Base-by-base conservation (phyloP, 2,888 invertebrate species). In the Cyrtodaria siliqua region DNA sequence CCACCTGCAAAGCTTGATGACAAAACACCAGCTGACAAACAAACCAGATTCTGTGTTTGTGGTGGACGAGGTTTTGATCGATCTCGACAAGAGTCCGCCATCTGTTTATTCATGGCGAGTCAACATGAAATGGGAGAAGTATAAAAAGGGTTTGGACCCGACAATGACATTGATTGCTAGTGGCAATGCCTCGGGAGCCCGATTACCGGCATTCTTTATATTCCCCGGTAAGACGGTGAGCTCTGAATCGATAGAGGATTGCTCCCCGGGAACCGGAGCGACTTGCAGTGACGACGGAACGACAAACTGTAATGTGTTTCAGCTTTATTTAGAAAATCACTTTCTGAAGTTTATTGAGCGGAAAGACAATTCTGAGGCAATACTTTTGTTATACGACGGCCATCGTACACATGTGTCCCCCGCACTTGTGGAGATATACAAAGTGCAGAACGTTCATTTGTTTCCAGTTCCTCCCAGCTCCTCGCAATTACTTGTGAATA, bases 231-330 rank as follows among this genome's bases (percentile, higher is more conserved):
- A 77, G 55, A 80, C 80, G 0, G 80, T 80, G 44, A 77, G 73
- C 23, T 73, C 80, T 16, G 80, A 80, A 38, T 80, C 80, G 1
- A 80, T 80, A 14, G 80, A 80, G 52, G 76, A 80, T 50, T 80
- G 80, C 24, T 73, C 80, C 9, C 80, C 80, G 12, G 80, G 80
- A 8, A 80, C 80, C 2, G 80, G 80, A 1, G 80, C 80, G 38
- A 80, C 80, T 4, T 80, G 80, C 40, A 80, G 80, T 64, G 80
- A 80, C 56, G 80, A 80, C 60, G 80, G 80, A 16, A 56, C 67
- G 12, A 77, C 80, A 6, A 80, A 76, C 38, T 72, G 76, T 44
- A 80, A 73, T 59, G 80, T 80, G 53, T 80, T 80, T 44, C 80
- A 80, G 52, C 49, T 80, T 24, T 80, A 77, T 18, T 60, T 80